phyloP scores from a whole-genome alignment of 2,797 vertebrate genomes.

The Australoheros facetus region DNA sequence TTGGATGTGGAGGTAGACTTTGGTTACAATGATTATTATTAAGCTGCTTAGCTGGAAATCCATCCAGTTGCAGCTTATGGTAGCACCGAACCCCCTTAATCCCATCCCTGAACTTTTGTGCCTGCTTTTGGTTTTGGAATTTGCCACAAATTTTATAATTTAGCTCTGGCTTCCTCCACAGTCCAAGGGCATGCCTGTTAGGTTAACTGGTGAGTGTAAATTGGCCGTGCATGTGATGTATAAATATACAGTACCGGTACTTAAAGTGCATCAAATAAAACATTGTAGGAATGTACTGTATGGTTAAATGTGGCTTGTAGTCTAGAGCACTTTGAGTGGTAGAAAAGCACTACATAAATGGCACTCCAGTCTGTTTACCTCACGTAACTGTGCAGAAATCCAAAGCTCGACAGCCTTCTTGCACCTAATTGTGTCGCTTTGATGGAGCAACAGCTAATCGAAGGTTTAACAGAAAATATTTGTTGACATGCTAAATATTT shows the following conservation, averaged over 20 bases:
- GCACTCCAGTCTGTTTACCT: too few relatives aligned
- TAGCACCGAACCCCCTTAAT: neutral
- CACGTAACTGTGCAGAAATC: neutral
- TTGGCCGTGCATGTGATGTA: neutral
- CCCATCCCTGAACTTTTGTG: neutral
- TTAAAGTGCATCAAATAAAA: neutral
- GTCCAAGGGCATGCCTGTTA: too few relatives aligned
- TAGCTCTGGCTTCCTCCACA: neutral
- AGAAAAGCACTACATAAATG: neutral
- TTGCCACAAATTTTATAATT: neutral
- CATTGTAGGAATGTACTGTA: neutral
- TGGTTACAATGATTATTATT: neutral
- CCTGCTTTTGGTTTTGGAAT: neutral
- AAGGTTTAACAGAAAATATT: neutral
- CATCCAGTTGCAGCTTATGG: neutral
- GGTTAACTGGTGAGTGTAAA: neutral
- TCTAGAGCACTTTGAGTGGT: neutral
- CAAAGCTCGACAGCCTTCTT: neutral
- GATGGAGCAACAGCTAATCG: neutral
- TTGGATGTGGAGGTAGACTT: neutral
- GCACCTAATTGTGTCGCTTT: neutral
- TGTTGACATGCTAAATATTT: neutral
- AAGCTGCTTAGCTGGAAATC: neutral
- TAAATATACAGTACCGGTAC: neutral
- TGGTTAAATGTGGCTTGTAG: neutral